Percentiles rank a stretch among this genome's conserved stretches.
Conservation (phyloP, 2,888 invertebrate species). For the Charanyca ferruginea region DNA sequence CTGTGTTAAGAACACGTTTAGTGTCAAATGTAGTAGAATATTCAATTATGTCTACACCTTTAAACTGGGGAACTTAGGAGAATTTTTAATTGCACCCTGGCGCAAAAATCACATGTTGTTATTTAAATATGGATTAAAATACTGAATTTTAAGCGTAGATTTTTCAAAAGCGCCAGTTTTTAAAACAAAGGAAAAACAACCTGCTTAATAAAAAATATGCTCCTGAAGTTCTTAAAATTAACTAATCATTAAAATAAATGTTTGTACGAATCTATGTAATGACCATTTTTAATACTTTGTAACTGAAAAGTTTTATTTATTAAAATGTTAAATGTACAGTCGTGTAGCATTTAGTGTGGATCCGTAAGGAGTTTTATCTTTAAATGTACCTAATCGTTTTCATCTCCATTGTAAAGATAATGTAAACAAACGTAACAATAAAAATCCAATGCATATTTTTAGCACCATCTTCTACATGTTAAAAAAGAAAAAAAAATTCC, state of each 20-base stretch:
- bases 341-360: constrained; percentile 54
- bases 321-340: constrained; percentile 71
- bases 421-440: neutral
- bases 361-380: constrained; percentile 28
- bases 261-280: constrained; percentile 69
- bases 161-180: neutral
- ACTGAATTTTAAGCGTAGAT: neutral
- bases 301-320: constrained; percentile 66
- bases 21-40: constrained; percentile 70
- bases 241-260: constrained; percentile 67
- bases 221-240: constrained; percentile 39
- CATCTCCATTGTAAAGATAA: constrained; percentile 25
- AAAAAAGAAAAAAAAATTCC: neutral
- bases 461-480: constrained; percentile 3
- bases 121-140: neutral
- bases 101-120: neutral
- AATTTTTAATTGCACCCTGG: constrained; percentile 26
- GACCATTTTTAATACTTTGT: constrained; percentile 68
- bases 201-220: constrained; percentile 18
- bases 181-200: neutral
- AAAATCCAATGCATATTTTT: neutral
- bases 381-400: constrained; percentile 28
- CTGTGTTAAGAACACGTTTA: constrained; percentile 75
- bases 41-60: constrained; percentile 50
- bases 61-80: constrained; percentile 41